Evolutionary conservation across 2,797 vertebrate genomes (phyloP).

Genomic region (Loris lydekkerianus): DNA sequence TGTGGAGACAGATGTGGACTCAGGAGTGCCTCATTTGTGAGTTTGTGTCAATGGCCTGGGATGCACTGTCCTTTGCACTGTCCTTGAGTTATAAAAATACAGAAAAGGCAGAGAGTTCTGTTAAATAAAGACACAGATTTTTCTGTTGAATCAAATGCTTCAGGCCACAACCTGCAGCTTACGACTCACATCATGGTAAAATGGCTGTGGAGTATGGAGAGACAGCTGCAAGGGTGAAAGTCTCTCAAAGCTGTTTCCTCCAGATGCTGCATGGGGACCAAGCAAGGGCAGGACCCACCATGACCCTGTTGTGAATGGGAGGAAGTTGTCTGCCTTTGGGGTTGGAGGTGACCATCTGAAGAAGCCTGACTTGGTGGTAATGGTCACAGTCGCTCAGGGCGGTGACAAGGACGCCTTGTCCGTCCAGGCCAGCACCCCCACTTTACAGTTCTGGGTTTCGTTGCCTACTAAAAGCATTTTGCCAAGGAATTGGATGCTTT

Average conservation of each 20-base stretch:
- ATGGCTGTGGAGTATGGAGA: neutral
- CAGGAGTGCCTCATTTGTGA: neutral
- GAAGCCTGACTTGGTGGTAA: too few species aligned
- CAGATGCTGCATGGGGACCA: neutral
- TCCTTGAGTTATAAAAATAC: neutral
- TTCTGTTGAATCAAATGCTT: neutral
- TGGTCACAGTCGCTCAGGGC: too few species aligned
- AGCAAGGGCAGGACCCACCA: neutral
- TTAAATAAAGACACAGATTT: neutral
- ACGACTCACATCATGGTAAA: neutral
- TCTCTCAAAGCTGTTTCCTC: neutral
- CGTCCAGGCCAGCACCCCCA: too few species aligned
- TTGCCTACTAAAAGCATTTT: neutral
- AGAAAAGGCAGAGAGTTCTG: neutral
- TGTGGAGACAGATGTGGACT: neutral
- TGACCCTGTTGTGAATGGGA: neutral
- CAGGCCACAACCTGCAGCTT: neutral
- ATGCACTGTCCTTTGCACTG: neutral
- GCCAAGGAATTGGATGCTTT: neutral
- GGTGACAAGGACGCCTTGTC: too few species aligned
- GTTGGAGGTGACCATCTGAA: neutral
- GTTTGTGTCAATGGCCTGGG: too few species aligned
- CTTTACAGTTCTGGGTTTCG: neutral
- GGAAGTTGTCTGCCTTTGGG: neutral
- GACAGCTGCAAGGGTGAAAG: neutral